phyloP scores from a whole-genome alignment of 2,113 vertebrate species.

The Ailurus styani region DNA sequence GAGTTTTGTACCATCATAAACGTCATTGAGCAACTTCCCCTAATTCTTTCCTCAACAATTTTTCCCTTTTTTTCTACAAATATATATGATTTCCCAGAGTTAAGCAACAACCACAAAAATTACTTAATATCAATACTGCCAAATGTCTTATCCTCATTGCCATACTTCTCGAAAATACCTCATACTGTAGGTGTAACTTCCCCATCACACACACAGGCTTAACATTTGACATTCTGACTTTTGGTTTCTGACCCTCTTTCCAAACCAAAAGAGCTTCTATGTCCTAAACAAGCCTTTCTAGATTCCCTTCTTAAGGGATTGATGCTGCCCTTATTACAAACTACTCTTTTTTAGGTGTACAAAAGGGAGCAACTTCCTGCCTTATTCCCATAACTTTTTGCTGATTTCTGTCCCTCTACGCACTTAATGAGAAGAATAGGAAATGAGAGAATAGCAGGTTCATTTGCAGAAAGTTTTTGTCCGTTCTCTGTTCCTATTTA shows the following conservation, averaged over 20 bases:
- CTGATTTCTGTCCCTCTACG: not conserved
- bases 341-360: not conserved
- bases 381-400: not conserved
- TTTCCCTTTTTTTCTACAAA: not conserved
- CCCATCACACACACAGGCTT: not conserved
- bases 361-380: fast-evolving
- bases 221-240: not conserved
- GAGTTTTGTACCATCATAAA: not conserved
- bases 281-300: not conserved
- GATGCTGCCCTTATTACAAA: not conserved
- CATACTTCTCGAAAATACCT: not conserved
- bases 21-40: not conserved
- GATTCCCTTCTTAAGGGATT: not conserved
- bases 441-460: not conserved
- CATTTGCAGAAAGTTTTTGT: not conserved
- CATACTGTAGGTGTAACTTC: not conserved
- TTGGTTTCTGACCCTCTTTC: not conserved
- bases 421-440: not conserved
- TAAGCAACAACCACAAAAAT: not conserved
- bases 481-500: not conserved
- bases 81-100: not conserved
- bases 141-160: not conserved
- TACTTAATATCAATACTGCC: not conserved
- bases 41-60: not conserved
- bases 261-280: not conserved